Evolutionary conservation across 1,140 invertebrate genomes (phyloP).

Genomic region (Trichonephila clavata): DNA sequence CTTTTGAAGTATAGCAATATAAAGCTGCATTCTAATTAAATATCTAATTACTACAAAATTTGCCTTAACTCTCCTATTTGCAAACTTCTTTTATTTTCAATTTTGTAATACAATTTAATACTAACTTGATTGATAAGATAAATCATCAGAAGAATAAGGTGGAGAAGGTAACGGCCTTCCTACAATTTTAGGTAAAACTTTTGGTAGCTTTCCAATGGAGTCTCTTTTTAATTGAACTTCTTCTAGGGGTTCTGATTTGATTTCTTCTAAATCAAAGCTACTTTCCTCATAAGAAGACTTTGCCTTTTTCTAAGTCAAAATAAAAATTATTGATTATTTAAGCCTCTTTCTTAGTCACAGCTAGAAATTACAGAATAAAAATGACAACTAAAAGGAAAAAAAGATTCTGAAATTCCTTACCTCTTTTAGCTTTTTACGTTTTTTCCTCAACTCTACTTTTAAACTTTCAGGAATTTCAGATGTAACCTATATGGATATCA

Average conservation of each 20-base stretch:
- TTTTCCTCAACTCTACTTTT: slow-evolving; percentile 62
- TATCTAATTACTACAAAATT: neutral
- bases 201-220: slow-evolving; percentile 23
- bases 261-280: slow-evolving; percentile 58
- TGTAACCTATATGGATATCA: slow-evolving; percentile 10
- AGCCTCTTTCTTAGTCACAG: neutral
- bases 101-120: neutral
- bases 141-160: neutral
- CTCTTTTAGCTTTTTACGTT: slow-evolving; percentile 59
- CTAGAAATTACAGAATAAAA: neutral
- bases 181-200: slow-evolving; percentile 31
- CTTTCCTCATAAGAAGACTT: slow-evolving; percentile 48
- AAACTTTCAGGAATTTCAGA: slow-evolving; percentile 67
- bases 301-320: neutral
- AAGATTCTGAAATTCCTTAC: neutral
- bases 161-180: slow-evolving; percentile 7
- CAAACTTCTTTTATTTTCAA: neutral
- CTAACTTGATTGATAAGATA: neutral
- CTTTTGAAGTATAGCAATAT: too few relatives aligned
- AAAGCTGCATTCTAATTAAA: too few relatives aligned
- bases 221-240: neutral
- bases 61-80: neutral
- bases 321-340: neutral
- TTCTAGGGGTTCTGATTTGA: slow-evolving; percentile 43
- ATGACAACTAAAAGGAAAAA: neutral